phyloP scores from a whole-genome alignment of 2,797 vertebrate genomes.

The Aplochiton taeniatus region DNA sequence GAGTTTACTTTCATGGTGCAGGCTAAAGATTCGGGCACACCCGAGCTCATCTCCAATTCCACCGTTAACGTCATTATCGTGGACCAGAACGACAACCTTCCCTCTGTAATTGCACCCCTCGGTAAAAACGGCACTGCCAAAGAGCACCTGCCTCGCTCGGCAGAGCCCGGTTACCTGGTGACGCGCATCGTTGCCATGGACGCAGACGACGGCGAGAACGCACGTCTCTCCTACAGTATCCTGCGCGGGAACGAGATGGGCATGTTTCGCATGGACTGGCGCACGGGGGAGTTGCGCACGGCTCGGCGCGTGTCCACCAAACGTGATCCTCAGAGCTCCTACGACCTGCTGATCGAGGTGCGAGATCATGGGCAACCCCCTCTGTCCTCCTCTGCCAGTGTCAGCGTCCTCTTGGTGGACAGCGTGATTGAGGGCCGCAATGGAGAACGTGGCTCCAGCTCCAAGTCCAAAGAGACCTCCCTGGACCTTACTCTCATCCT shows the following conservation, averaged over 20 bases:
- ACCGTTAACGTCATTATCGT: slow-evolving; percentile 91
- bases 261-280: slow-evolving; percentile 97
- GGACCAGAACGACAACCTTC: slow-evolving; percentile 96
- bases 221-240: slow-evolving; percentile 93
- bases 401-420: slow-evolving; percentile 90
- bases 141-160: slow-evolving; percentile 89
- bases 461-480: slow-evolving; percentile 82
- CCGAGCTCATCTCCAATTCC: slow-evolving; percentile 85
- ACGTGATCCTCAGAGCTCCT: slow-evolving; percentile 87
- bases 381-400: slow-evolving; percentile 89
- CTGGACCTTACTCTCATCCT: slow-evolving; percentile 96
- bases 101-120: slow-evolving; percentile 86
- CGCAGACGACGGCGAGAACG: slow-evolving; percentile 93
- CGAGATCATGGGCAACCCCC: slow-evolving; percentile 96
- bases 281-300: slow-evolving; percentile 92
- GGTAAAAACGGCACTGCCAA: slow-evolving; percentile 91
- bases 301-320: slow-evolving; percentile 87
- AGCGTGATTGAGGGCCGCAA: slow-evolving; percentile 81
- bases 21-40: slow-evolving; percentile 86
- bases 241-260: slow-evolving; percentile 91
- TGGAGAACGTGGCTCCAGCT: slow-evolving; percentile 76
- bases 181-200: slow-evolving; percentile 92
- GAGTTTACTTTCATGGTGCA: slow-evolving; percentile 95
- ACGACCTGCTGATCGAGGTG: slow-evolving; percentile 93
- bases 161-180: slow-evolving; percentile 93